Percentiles rank a stretch among this genome's conserved stretches.
phyloP scores from a whole-genome alignment of 2,888 invertebrate species.

The Digitonthophagus gazella region DNA sequence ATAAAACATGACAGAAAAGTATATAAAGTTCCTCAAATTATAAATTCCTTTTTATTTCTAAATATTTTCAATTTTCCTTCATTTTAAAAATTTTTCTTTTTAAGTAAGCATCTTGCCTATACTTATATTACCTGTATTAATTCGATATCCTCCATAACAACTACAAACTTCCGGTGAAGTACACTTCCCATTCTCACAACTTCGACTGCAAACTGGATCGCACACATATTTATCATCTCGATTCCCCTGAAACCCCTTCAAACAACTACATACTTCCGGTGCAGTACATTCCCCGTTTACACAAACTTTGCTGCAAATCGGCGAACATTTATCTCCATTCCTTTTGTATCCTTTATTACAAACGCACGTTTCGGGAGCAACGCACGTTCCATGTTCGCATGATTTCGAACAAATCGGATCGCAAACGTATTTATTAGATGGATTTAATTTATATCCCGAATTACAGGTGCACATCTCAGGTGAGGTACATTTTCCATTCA shows the following conservation, averaged over 20 bases:
- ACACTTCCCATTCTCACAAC: conserved; percentile 32
- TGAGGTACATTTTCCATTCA: conserved; percentile 45
- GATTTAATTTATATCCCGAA: conserved; percentile 34
- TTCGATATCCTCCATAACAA: conserved; percentile 40
- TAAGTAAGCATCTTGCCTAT: too few relatives aligned
- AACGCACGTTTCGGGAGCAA: conserved; percentile 40
- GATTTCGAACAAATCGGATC: conserved; percentile 30
- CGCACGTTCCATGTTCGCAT: conserved; percentile 37
- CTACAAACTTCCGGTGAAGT: conserved; percentile 40
- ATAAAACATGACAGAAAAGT: too few relatives aligned
- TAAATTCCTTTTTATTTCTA: too few relatives aligned
- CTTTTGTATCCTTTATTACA: conserved; percentile 22
- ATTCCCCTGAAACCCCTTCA: conserved; percentile 36
- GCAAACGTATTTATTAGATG: conserved; percentile 26
- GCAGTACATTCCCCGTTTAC: conserved; percentile 52
- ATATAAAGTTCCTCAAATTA: too few relatives aligned
- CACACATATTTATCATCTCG: conserved; percentile 34
- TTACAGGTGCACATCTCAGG: conserved; percentile 46
- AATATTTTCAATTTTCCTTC: too few relatives aligned
- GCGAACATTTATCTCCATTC: conserved; percentile 34
- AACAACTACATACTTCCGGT: conserved; percentile 45
- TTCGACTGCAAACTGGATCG: conserved; percentile 33
- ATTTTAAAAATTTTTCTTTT: too few relatives aligned
- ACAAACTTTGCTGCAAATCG: conserved; percentile 46
- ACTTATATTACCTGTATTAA: background rate